Conservation (phyloP, 2,888 invertebrate species). For the Pristionchus fissidentatus region DNA sequence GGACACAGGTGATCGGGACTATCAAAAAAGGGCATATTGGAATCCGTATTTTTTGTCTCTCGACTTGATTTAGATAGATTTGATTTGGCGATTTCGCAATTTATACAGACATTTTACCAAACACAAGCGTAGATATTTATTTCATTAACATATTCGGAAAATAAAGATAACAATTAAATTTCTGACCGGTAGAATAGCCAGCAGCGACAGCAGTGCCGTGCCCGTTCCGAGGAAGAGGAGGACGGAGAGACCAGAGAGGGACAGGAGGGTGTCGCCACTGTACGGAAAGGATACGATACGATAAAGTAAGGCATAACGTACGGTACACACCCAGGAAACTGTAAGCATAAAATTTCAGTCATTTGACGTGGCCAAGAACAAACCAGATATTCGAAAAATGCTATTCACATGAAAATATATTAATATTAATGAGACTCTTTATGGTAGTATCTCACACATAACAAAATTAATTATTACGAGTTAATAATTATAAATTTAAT, state of each 20-base stretch:
- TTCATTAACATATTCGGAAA: too few species aligned
- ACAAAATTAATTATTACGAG: background rate
- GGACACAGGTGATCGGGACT: too few species aligned
- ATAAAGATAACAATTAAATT: background rate
- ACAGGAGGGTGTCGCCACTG: conserved; percentile 42
- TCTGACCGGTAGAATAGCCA: background rate
- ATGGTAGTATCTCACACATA: background rate
- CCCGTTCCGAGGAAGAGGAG: background rate
- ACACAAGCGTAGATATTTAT: too few species aligned
- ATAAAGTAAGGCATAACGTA: too few species aligned
- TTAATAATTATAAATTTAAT: background rate
- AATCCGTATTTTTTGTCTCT: too few species aligned
- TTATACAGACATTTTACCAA: too few species aligned
- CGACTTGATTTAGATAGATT: too few species aligned
- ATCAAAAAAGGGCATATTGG: too few species aligned
- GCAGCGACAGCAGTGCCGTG: conserved; percentile 26
- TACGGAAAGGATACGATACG: background rate
- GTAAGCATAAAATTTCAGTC: background rate
- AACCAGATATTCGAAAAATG: too few species aligned
- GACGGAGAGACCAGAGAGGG: conserved; percentile 6
- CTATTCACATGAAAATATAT: too few species aligned
- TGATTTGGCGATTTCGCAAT: background rate
- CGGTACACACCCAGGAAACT: too few species aligned
- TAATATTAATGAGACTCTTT: background rate
- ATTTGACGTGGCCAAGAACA: background rate